A percentile compares a stretch with the other conserved stretches of the same genome.
Conservation (phyloP, 2,797 vertebrate species). For the Prunella strophiata region DNA sequence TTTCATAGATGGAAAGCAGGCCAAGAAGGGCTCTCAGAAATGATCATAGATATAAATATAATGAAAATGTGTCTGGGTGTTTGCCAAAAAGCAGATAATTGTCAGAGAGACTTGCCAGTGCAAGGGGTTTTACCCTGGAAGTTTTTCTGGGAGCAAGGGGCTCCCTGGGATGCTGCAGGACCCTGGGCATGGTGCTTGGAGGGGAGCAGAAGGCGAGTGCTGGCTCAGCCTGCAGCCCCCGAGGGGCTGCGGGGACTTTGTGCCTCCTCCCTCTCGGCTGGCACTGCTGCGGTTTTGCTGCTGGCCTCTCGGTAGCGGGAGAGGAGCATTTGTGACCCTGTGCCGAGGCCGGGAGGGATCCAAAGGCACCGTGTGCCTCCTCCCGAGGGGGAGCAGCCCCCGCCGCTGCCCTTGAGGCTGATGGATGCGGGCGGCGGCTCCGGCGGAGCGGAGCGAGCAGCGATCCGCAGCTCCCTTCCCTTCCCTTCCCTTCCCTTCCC, state of each 20-base stretch:
- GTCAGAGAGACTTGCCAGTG: not conserved
- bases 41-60: fast-evolving
- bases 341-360: not conserved
- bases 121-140: not conserved
- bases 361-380: not conserved
- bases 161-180: not conserved
- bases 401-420: not conserved
- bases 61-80: fast-evolving
- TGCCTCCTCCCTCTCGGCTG: fast-evolving
- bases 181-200: not conserved
- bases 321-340: not conserved
- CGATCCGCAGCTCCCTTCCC: not conserved
- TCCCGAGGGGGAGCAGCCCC: not conserved
- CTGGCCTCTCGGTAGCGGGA: fast-evolving
- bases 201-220: not conserved
- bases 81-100: not conserved
- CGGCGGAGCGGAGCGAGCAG: not conserved
- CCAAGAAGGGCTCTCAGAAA: not conserved
- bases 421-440: not conserved
- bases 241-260: not conserved
- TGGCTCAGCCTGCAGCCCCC: not conserved
- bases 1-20: not conserved
- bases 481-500: no score
- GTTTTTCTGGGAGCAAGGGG: not conserved
- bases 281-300: fast-evolving